phyloP scores from a whole-genome alignment of 2,888 invertebrate species.

The Conistra vaccinii region DNA sequence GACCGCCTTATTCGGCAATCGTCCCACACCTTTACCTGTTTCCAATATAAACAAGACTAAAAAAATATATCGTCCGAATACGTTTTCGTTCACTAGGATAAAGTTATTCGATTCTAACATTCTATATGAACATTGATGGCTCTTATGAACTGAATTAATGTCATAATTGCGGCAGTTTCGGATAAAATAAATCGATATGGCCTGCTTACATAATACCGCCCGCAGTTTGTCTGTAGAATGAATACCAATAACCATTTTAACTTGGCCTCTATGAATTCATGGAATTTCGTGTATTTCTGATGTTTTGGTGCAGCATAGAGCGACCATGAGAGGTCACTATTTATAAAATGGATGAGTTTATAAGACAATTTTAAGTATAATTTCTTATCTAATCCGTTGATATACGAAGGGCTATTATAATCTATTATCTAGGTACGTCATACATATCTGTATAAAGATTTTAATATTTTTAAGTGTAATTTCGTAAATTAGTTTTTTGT shows the following conservation, averaged over 20 bases:
- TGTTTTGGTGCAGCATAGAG: conserved; percentile 60
- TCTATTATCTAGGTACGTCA: conserved; percentile 73
- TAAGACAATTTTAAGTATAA: conserved; percentile 78
- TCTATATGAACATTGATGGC: conserved; percentile 85
- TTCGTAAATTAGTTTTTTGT: conserved; percentile 61
- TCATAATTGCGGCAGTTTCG: conserved; percentile 88
- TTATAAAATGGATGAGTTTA: conserved; percentile 77
- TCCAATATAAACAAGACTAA: conserved; percentile 74
- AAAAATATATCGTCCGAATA: conserved; percentile 75
- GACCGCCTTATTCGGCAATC: conserved; percentile 78
- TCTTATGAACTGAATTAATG: conserved; percentile 88
- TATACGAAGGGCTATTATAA: conserved; percentile 77
- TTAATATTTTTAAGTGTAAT: conserved; percentile 63
- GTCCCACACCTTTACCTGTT: conserved; percentile 84
- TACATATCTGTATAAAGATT: conserved; percentile 52
- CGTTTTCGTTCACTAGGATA: conserved; percentile 80
- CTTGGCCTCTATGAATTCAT: conserved; percentile 77
- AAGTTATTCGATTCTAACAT: conserved; percentile 87
- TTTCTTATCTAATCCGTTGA: conserved; percentile 78
- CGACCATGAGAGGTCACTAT: conserved; percentile 68
- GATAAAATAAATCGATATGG: conserved; percentile 89
- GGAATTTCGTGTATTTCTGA: conserved; percentile 68
- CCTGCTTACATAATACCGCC: conserved; percentile 88
- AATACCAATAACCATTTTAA: conserved; percentile 76
- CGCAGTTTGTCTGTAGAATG: conserved; percentile 81